Base-by-base conservation (phyloP, 2,888 invertebrate genomes). In the Drosophila testacea region DNA sequence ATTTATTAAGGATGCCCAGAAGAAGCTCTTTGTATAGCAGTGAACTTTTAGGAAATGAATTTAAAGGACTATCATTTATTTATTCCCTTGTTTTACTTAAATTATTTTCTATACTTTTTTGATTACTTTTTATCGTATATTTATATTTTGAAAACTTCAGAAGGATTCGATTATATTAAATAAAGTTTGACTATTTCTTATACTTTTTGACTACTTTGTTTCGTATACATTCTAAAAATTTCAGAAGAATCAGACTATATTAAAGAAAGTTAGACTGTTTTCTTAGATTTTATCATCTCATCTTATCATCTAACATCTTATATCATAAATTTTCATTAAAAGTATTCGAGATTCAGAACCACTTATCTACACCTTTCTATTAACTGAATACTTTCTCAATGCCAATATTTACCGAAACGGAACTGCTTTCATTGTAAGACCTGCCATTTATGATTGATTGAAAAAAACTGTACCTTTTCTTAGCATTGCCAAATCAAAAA, bases 391-490 rank as follows among this genome's bases (percentile, higher is more conserved):
- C 75, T 76, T 76, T 76, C 75, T 57, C 70, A 76, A 75, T 75
- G 70, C 52, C 78, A 75, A 74, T 46, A 64, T 42, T 54, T 30
- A 56, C 38, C 32, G 59, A 80, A 77, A 77, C 77, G 77, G 77
- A 77, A 67, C 80, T 76, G 66, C 66, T 76, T 67, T 76, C 80
- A 65, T 73, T 74, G 51, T 78, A 48, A 54, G 41, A 73, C 39
- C 77, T 63, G 77, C 50, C 75, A 66, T 44, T 42, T 63, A 70
- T 88, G 85, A 81, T 81, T 79, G 85, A 81, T 81, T 57, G 81
- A 51, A 46, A 36, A 42, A 68, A 79, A 62, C 60, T 56, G 52
- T 68, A 63, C 63, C 62, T 60, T 65, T 79, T 76, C 69, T 69
- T 75, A 34, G 4, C n/a, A 54, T 22, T 60, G 60, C 41, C 68